Evolutionary conservation across 2,888 invertebrate species (phyloP), one percentile per base, ranked within the genome.

Genomic region (Drosophila dives): DNA sequence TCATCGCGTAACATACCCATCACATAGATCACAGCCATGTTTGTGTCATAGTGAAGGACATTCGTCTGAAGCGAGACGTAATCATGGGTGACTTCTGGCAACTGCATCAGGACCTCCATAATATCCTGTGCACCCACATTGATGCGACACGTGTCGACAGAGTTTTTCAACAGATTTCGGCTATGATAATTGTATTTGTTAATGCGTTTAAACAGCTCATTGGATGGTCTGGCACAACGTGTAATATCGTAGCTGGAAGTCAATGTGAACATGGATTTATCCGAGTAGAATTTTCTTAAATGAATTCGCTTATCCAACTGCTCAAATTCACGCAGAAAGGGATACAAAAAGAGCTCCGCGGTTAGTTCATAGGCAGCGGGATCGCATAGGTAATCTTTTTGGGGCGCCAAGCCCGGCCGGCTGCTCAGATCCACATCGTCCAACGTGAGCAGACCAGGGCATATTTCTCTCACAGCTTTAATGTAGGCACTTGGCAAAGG

Each of bases 351-450:
- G 20, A 84, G 77, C 1, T 92, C 86, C 20, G 69, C 69, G 0
- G 84, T 81, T 54, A 92, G 75, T 71, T 92, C 92, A 60, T 92
- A 92, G 5, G 90, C 92, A 12, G 64, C 75, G 1, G 84, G 66
- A 23, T 92, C 76, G 50, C 91, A 86, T 0, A 92, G 78, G 29
- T 83, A 92, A 63, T 92, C 86, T 55, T 91, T 92, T 20, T 91
- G 90, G 0, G 81, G 48, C 5, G 75, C 76, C 55, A 91, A 67
- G 6, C 80, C 82, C 0, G 82, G 83, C 29, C 79, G 74, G 3
- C 72, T 65, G 23, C 62, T 80, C 8, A 92, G 61, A 36, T 91
- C 91, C 2, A 91, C 80, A n/a, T 86, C 86, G 59, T 92, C 92
- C 72, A 92, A 68, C 11, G 83, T 89, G 17, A 80, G 77, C 0